Conservation (phyloP, 2,888 invertebrate species). For the Marasmarcha lunaedactyla region DNA sequence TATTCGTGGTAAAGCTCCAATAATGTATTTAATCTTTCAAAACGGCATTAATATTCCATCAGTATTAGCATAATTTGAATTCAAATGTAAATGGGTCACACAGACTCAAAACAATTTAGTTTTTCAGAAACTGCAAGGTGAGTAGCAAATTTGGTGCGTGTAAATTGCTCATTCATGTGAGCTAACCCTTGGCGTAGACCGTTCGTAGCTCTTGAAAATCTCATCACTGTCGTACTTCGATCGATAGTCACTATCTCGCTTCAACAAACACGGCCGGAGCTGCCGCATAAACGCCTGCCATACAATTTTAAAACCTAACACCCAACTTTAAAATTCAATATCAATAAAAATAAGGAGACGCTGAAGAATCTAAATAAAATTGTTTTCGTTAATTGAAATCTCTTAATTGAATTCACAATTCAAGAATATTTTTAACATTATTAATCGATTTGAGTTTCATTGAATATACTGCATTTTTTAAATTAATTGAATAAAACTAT, state of each 20-base stretch:
- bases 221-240: conserved; percentile 2
- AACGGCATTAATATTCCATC: no score
- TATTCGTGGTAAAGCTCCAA: no score
- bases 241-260: conserved; percentile 10
- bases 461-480: no score
- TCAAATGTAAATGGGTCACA: no score
- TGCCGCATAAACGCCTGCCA: background rate
- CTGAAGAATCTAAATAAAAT: background rate
- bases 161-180: no score
- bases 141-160: no score
- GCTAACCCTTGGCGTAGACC: background rate
- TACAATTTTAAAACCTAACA: background rate
- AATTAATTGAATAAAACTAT: no score
- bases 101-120: no score
- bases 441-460: background rate
- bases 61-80: no score
- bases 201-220: conserved; percentile 3
- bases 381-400: conserved; percentile 1
- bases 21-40: no score
- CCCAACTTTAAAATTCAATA: background rate
- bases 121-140: no score
- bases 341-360: background rate
- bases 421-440: background rate
- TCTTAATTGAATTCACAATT: background rate
- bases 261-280: background rate